Conservation (phyloP, 2,113 vertebrate species). For the Pristiophorus japonicus region DNA sequence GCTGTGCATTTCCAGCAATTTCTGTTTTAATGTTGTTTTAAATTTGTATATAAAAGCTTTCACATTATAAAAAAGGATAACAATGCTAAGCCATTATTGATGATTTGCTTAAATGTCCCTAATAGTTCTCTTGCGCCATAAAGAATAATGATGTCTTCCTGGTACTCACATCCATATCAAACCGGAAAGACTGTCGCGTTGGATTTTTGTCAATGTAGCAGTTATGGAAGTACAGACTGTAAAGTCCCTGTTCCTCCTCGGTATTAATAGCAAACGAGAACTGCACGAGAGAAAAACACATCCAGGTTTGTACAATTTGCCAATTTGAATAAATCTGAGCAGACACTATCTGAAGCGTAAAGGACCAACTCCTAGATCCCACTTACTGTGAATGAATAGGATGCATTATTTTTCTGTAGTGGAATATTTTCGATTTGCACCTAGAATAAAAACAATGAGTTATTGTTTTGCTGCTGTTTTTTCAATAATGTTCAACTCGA, state of each 20-base stretch:
- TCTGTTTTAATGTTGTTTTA: neutral
- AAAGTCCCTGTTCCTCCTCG: slow-evolving; percentile 68
- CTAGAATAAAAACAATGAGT: neutral
- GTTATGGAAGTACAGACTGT: slow-evolving; percentile 78
- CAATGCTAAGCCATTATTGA: neutral
- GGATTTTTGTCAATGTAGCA: slow-evolving; percentile 45
- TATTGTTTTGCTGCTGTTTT: no score
- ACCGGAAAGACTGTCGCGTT: slow-evolving; percentile 44
- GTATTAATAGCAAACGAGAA: slow-evolving; percentile 71
- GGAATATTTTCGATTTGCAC: neutral
- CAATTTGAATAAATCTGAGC: neutral
- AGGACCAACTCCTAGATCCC: neutral
- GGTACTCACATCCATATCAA: slow-evolving; percentile 72
- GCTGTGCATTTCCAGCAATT: neutral
- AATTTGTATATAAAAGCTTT: neutral
- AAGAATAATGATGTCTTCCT: neutral
- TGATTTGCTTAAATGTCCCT: neutral
- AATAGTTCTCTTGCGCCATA: neutral
- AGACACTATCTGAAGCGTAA: neutral
- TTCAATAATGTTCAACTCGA: neutral
- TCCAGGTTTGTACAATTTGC: neutral
- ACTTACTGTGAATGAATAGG: slow-evolving; percentile 64
- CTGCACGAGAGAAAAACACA: slow-evolving; percentile 48
- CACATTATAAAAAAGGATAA: neutral
- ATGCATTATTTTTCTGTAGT: slow-evolving; percentile 46